phyloP scores from a whole-genome alignment of 2,888 invertebrate genomes.

The Tenodera sinensis region DNA sequence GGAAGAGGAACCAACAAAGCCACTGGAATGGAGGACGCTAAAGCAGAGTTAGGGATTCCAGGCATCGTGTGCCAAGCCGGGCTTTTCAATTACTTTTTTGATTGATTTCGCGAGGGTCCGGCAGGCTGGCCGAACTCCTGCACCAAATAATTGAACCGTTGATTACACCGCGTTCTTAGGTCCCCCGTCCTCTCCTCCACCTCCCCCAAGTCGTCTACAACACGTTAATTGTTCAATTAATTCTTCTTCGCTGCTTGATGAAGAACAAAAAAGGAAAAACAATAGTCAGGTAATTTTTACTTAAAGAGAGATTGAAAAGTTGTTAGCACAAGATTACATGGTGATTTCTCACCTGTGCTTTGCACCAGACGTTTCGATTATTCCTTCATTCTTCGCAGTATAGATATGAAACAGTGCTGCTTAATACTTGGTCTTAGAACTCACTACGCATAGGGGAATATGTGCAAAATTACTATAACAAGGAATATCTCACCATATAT shows the following conservation, averaged over 20 bases:
- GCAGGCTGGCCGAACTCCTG: conserved; percentile 7
- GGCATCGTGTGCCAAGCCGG: conserved; percentile 9
- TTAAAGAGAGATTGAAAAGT: background rate
- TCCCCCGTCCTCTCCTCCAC: background rate
- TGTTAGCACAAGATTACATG: background rate
- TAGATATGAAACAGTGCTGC: too few relatives aligned
- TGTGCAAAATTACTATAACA: too few relatives aligned
- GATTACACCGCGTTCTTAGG: conserved; percentile 24
- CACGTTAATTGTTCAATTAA: background rate
- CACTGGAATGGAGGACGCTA: background rate
- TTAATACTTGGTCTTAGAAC: too few relatives aligned
- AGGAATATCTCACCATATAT: too few relatives aligned
- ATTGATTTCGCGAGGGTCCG: conserved; percentile 21
- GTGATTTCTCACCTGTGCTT: background rate
- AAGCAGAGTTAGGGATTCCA: conserved; percentile 19
- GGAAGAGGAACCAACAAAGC: background rate
- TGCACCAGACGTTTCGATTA: background rate
- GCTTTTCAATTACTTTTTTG: conserved; percentile 24
- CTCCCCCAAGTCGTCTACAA: background rate
- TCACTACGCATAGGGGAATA: too few relatives aligned
- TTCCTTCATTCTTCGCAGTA: background rate
- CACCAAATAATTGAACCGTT: conserved; percentile 32
- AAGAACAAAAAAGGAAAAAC: background rate
- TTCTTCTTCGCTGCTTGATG: background rate
- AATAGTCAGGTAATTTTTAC: background rate